Base-by-base conservation (phyloP, 2,797 vertebrate species). In the Hoplostethus atlanticus region DNA sequence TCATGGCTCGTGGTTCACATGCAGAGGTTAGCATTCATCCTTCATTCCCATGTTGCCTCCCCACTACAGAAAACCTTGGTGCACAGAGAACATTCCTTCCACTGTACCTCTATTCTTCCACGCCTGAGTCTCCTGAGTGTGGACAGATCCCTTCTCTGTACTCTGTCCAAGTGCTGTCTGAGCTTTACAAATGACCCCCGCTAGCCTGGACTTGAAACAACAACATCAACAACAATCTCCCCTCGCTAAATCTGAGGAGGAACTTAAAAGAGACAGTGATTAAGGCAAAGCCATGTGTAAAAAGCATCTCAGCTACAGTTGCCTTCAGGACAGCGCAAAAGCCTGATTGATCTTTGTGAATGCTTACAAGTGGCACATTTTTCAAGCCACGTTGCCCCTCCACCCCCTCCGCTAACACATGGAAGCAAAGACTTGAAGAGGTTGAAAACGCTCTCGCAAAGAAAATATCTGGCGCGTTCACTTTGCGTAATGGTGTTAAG, bases 51-150 rank as follows among this genome's bases (percentile, higher is more conserved):
- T 70, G 64, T 79, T 71, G 34, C 40, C 38, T 66, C 67, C 67
- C 17, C 42, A n/a, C 71, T 76, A 30, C 68, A 73, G 64, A 75
- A 79, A 83, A 80, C 40, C 34, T 11, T 40, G n/a, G n/a, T n/a
- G n/a, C 65, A 63, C 62, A 0, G 58, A 11, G 62, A 75, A 76
- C 76, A 77, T 79, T 86, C 73, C 71, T 87, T 82, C 79, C 69
- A 30, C 13, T 58, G 31, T 68, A 73, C 73, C 73, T 68, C 67
- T 64, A 69, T 71, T 84, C 60, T 65, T 80, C 76, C 76, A 71
- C 64, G 42, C 56, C 64, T 8, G 47, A 6, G 12, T 47, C 58
- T 58, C 21, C 30, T n/a, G 53, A 61, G 46, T 63, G 64, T 25
- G 42, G 10, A 70, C 38, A 47, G 30, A 71, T 54, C 55, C 56